Evolutionary conservation across 37 sponge, comb jelly and placozoan species (phyloP).

Genomic region (Oscarella lobularis): DNA sequence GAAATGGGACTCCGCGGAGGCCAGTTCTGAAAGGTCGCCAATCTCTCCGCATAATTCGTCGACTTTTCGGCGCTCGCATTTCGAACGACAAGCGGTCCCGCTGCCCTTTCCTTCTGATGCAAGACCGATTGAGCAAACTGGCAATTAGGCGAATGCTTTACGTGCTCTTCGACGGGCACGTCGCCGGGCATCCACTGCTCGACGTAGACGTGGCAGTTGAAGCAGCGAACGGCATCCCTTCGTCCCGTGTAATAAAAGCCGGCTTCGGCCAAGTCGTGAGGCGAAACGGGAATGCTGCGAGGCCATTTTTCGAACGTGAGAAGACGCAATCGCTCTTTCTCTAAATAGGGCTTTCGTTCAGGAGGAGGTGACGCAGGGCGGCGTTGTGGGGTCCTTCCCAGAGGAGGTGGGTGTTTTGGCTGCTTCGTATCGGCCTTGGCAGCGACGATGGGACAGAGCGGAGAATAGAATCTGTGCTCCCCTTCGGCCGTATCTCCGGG

Average conservation of each 20-base stretch:
- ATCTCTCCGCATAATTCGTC: background rate
- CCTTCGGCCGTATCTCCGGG: background rate
- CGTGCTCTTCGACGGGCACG: constrained; percentile 22
- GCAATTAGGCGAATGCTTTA: constrained; percentile 14
- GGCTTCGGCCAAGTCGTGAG: constrained; percentile 21
- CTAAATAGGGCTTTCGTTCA: constrained; percentile 15
- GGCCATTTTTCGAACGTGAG: constrained; percentile 17
- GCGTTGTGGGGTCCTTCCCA: no score
- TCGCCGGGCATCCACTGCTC: constrained; percentile 27
- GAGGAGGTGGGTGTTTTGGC: no score
- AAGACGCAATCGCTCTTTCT: background rate
- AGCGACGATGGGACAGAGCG: background rate
- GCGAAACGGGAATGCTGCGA: background rate
- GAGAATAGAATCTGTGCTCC: background rate
- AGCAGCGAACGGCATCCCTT: constrained; percentile 25
- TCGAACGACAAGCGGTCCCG: background rate
- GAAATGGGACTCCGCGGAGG: background rate
- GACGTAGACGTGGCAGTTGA: constrained; percentile 8
- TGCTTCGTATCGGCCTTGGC: no score
- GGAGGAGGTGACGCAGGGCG: no score
- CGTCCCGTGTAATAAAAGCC: constrained; percentile 18
- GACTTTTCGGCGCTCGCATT: background rate
- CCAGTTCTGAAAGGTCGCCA: background rate
- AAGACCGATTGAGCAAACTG: background rate
- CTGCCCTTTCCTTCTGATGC: background rate